These are phyloP conservation scores for Lagodon rhomboides DNA, from an alignment of 2,797 vertebrate genomes.

Conservation along the genomic window DNA sequence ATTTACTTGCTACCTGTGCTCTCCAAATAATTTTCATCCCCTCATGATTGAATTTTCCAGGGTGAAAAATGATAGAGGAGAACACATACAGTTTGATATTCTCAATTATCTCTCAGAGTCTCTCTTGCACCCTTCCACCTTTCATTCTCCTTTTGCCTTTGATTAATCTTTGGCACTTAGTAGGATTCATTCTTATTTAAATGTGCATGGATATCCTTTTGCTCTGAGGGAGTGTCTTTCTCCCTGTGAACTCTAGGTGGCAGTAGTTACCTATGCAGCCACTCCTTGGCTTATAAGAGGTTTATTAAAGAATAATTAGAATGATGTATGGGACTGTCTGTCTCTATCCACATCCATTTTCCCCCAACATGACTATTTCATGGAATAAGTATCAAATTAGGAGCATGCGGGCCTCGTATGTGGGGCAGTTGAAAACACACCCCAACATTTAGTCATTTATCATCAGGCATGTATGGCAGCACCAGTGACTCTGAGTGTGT, in stretches of 20 bases:
- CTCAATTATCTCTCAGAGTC: conserved; percentile 62
- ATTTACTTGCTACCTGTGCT: conserved; percentile 67
- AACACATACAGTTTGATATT: conserved; percentile 65
- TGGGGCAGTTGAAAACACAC: conserved; percentile 81
- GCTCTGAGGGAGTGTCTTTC: conserved; percentile 49
- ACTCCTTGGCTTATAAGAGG: conserved; percentile 62
- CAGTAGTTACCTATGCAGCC: conserved; percentile 82
- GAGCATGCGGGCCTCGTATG: conserved; percentile 71
- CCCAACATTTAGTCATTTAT: conserved; percentile 84
- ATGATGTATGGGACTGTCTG: conserved; percentile 87
- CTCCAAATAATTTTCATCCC: conserved; percentile 67
- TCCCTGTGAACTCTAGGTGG: conserved; percentile 83
- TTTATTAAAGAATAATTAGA: conserved; percentile 88
- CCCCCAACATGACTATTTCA: conserved; percentile 83
- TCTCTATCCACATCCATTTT: conserved; percentile 86
- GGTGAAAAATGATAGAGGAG: conserved; percentile 59
- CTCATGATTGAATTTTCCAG: conserved; percentile 62
- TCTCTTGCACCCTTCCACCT: conserved; percentile 50
- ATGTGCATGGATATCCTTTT: conserved; percentile 48
- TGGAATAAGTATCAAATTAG: conserved; percentile 85
- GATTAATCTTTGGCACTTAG: conserved; percentile 73
- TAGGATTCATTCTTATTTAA: conserved; percentile 67
- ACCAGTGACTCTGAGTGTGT: conserved; percentile 40
- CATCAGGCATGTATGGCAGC: conserved; percentile 73
- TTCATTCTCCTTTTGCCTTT: conserved; percentile 65